These are phyloP conservation scores for Lycaena phlaeas DNA, from an alignment of 2,888 invertebrate species.

Conservation along the genomic window DNA sequence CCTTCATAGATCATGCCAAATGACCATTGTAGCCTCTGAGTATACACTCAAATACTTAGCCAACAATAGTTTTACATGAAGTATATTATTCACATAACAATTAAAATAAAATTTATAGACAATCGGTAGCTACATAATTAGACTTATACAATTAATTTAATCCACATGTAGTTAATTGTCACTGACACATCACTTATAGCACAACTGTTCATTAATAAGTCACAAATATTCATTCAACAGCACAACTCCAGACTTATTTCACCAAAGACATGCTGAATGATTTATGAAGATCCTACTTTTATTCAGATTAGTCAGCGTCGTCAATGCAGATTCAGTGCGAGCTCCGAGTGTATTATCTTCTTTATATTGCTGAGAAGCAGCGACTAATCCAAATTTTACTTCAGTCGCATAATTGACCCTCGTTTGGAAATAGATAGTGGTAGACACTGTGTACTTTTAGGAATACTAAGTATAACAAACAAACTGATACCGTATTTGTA, in stretches of 20 bases:
- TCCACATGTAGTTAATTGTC: slow-evolving; percentile 16
- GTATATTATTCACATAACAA: slow-evolving; percentile 16
- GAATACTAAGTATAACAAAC: not conserved
- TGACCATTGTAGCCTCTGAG: slow-evolving; percentile 47
- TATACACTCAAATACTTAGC: slow-evolving; percentile 49
- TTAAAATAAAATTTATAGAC: slow-evolving; percentile 7
- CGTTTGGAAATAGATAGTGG: not conserved
- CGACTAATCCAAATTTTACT: not conserved
- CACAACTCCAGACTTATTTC: not conserved
- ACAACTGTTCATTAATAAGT: slow-evolving; percentile 12
- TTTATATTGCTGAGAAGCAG: not conserved
- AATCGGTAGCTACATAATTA: not conserved
- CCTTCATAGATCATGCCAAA: slow-evolving; percentile 66
- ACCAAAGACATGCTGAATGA: slow-evolving; percentile 1
- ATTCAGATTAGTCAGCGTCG: not conserved
- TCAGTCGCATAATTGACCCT: not conserved
- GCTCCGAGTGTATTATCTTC: not conserved
- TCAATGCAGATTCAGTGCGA: not conserved
- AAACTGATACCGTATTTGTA: not conserved
- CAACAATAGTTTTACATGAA: slow-evolving; percentile 40
- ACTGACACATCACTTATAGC: slow-evolving; percentile 32
- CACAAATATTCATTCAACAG: slow-evolving; percentile 7
- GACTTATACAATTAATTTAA: slow-evolving; percentile 1
- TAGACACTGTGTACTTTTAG: not conserved
- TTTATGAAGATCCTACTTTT: not conserved